These are phyloP conservation scores for Eulithis testata DNA, from an alignment of 2,888 invertebrate species.

Conservation along the genomic window DNA sequence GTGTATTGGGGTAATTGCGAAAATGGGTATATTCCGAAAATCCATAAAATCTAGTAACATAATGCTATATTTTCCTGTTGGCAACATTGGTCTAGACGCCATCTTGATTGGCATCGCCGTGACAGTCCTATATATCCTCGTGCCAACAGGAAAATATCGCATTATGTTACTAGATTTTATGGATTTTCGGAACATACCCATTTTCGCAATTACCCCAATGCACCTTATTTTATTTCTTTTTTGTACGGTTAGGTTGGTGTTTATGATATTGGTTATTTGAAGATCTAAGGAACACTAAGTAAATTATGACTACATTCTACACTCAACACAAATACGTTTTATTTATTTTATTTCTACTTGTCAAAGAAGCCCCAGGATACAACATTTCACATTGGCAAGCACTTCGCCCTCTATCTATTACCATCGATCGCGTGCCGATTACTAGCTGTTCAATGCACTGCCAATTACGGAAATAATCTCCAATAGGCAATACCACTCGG, in stretches of 20 bases:
- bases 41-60: too few relatives aligned
- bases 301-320: not conserved
- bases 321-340: too few relatives aligned
- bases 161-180: too few relatives aligned
- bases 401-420: constrained; percentile 21
- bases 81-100: too few relatives aligned
- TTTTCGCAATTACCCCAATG: too few relatives aligned
- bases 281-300: not conserved
- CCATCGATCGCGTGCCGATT: constrained; percentile 40
- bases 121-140: too few relatives aligned
- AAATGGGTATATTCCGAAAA: too few relatives aligned
- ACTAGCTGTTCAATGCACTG: constrained; percentile 47
- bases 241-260: not conserved
- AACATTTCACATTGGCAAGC: constrained; percentile 19
- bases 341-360: not conserved
- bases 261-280: not conserved
- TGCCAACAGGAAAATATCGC: too few relatives aligned
- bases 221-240: not conserved
- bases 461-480: constrained; percentile 62
- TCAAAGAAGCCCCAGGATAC: constrained; percentile 18
- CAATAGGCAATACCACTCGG: constrained; percentile 53
- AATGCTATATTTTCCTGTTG: too few relatives aligned
- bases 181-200: too few relatives aligned
- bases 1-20: too few relatives aligned
- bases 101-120: too few relatives aligned